Evolutionary conservation across 2,113 vertebrate species (phyloP).

Genomic region (Erythrocercus mccallii): DNA sequence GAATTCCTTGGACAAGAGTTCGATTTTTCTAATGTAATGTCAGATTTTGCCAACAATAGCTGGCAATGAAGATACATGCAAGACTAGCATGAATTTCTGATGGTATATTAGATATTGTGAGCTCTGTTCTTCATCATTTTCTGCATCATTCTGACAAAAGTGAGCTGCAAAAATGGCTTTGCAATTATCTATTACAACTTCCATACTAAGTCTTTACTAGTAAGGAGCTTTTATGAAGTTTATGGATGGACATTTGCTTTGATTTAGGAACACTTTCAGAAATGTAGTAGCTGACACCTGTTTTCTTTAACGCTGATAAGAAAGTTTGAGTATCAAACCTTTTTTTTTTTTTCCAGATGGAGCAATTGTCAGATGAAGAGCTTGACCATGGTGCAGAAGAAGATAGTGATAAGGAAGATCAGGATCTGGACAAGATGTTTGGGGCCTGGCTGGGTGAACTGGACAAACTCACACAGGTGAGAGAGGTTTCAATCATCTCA

Average conservation of each 20-base stretch:
- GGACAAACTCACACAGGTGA: slow-evolving; percentile 92
- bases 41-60: background rate
- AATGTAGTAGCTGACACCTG: background rate
- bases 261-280: background rate
- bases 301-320: background rate
- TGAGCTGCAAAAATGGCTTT: background rate
- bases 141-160: background rate
- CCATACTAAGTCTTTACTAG: background rate
- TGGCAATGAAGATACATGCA: background rate
- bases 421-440: slow-evolving; percentile 99
- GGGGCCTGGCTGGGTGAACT: slow-evolving; percentile 98
- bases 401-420: slow-evolving; percentile 98
- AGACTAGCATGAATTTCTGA: background rate
- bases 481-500: background rate
- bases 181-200: background rate
- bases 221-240: background rate
- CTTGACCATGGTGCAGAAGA: slow-evolving; percentile 96
- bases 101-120: background rate
- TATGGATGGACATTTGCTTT: background rate
- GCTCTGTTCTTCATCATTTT: background rate
- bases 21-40: slow-evolving; percentile 15
- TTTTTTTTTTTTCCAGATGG: slow-evolving; percentile 80
- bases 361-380: slow-evolving; percentile 95
- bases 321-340: background rate
- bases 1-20: slow-evolving; percentile 33